Evolutionary conservation across 1,140 invertebrate species (phyloP).

Genomic region (Diploscapter pachys): DNA sequence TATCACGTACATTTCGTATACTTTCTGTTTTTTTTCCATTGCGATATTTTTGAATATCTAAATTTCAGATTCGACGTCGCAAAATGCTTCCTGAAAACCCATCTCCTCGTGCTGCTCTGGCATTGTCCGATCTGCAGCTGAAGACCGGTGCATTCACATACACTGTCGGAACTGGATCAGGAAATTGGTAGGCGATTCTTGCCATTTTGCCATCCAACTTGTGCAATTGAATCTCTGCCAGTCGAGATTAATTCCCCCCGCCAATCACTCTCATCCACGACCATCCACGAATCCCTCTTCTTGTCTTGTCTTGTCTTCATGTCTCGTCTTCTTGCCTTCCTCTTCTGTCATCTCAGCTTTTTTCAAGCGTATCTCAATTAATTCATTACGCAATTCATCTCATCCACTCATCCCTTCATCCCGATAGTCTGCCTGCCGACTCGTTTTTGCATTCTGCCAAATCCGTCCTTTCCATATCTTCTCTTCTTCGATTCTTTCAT

Average conservation of each 20-base stretch:
- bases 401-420: neutral
- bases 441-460: too few relatives aligned
- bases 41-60: too few relatives aligned
- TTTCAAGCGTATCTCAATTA: too few relatives aligned
- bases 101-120: conserved; percentile 51
- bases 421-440: too few relatives aligned
- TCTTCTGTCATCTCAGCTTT: neutral
- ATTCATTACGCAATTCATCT: neutral
- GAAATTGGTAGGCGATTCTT: conserved; percentile 39
- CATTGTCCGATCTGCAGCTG: conserved; percentile 47
- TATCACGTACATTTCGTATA: too few relatives aligned
- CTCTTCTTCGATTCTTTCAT: too few relatives aligned
- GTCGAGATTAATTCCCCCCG: neutral
- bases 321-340: neutral
- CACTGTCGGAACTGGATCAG: conserved; percentile 48
- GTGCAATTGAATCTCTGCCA: conserved; percentile 1
- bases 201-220: conserved; percentile 6
- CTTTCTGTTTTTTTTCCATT: too few relatives aligned
- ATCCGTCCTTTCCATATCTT: too few relatives aligned
- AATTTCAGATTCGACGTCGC: too few relatives aligned
- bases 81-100: conserved; percentile 51
- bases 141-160: conserved; percentile 39
- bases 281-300: neutral
- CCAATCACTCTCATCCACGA: neutral
- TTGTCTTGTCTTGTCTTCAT: neutral